Evolutionary conservation across 2,888 invertebrate genomes (phyloP), one percentile per base, ranked within the genome.

Genomic region (Athetis lepigone): DNA sequence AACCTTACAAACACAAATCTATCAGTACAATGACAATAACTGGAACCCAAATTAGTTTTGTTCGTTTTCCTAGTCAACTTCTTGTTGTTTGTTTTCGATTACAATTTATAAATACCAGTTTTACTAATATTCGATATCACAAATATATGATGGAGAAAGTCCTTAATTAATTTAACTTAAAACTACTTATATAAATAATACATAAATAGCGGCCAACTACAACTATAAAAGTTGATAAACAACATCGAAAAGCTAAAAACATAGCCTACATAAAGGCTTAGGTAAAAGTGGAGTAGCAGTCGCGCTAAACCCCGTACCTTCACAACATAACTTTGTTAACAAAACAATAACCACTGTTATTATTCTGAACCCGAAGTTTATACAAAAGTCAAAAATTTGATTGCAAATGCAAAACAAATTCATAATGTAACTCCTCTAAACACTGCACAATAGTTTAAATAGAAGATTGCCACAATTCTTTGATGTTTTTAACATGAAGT

Each of bases 31-130:
- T 36, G 19, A 43, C 40, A 49, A 42, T 61, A 42, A 66, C 23
- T 27, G 21, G 4, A 25, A 39, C 27, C 50, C 27, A 29, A 58
- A 45, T 23, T 39, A 50, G 23, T 8, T 23, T 40, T 43, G 2
- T 40, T 39, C 36, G 7, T 16, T 39, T 69, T 3, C 33, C 11
- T 33, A 39, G 7, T 69, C 50, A 62, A 56, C 46, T 51, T 59
- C n/a, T 43, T 70, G 60, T n/a, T 46, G 39, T 69, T 25, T 49
- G 40, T 43, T 43, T 63, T 51, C 57, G 58, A 43, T 51, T 67
- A 72, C 18, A 57, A 39, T 67, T 40, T 47, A n/a, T 39, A 7
- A 50, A 70, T 70, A 42, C 39, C 29, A 67, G 74, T 52, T 58
- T 13, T 5, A 57, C 57, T 37, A 67, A 45, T 49, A 72, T 52